Evolutionary conservation across 2,888 invertebrate species (phyloP).

Genomic region (Serrognathus titanus): DNA sequence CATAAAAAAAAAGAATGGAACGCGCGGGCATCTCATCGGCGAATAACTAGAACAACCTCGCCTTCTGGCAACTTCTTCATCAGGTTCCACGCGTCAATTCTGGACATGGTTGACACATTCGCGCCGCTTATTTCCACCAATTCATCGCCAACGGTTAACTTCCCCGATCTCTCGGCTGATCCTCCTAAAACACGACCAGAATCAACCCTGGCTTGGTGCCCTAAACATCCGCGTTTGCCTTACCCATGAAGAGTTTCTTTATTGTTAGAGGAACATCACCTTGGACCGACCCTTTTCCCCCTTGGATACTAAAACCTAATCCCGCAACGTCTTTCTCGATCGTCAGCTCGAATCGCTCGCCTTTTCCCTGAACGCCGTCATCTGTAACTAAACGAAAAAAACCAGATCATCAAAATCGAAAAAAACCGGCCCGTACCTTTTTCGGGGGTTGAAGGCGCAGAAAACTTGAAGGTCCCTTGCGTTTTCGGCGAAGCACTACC

Average conservation of each 20-base stretch:
- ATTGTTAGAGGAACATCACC: conserved; percentile 87
- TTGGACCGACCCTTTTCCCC: conserved; percentile 85
- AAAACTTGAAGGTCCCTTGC: neutral
- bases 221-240: conserved; percentile 20
- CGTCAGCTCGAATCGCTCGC: conserved; percentile 40
- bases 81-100: conserved; percentile 91
- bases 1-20: conserved; percentile 6
- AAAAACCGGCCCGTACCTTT: no score
- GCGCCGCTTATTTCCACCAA: conserved; percentile 78
- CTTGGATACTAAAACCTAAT: conserved; percentile 91
- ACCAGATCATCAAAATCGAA: no score
- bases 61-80: conserved; percentile 89
- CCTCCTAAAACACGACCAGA: conserved; percentile 60
- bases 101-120: conserved; percentile 78
- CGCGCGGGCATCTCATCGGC: conserved; percentile 21
- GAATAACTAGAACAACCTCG: conserved; percentile 59
- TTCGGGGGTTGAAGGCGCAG: no score
- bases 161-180: conserved; percentile 82
- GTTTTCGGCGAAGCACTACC: neutral
- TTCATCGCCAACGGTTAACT: conserved; percentile 82
- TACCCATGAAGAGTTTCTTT: conserved; percentile 93
- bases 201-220: conserved; percentile 4
- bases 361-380: neutral
- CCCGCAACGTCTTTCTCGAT: conserved; percentile 79
- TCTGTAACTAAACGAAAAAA: no score